phyloP scores from a whole-genome alignment of 2,113 vertebrate genomes.

The Salvelinus namaycush region DNA sequence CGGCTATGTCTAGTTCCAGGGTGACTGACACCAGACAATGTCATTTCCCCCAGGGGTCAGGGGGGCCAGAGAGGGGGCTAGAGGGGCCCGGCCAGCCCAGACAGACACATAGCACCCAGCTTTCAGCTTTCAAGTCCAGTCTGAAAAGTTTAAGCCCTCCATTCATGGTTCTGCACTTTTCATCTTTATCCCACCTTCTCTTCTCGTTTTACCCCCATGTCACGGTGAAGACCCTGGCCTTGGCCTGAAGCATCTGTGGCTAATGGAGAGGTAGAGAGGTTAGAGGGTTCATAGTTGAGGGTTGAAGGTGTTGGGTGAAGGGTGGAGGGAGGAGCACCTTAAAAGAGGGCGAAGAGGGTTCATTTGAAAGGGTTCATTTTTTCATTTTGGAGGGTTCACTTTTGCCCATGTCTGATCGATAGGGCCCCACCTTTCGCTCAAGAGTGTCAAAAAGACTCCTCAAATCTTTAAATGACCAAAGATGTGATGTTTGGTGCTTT shows the following conservation, averaged over 20 bases:
- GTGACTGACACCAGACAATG: constrained; percentile 57
- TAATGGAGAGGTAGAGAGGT: neutral
- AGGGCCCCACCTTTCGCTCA: constrained; percentile 34
- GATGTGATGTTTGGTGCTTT: constrained; percentile 2
- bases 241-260: constrained; percentile 1
- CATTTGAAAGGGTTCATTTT: neutral
- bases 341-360: neutral
- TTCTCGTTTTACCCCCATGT: constrained; percentile 17
- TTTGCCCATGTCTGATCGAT: constrained; percentile 34
- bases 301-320: neutral
- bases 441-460: constrained; percentile 5
- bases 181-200: neutral
- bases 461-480: neutral
- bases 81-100: constrained; percentile 22
- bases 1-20: constrained; percentile 33
- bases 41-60: constrained; percentile 41
- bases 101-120: constrained; percentile 39
- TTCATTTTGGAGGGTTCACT: constrained; percentile 20
- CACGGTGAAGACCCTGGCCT: constrained; percentile 30
- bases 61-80: constrained; percentile 2
- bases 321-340: neutral
- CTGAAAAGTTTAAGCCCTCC: constrained; percentile 52
- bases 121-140: constrained; percentile 35
- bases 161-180: constrained; percentile 26
- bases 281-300: neutral